phyloP scores from a whole-genome alignment of 2,888 invertebrate species.

The Nemotelus nigrinus region DNA sequence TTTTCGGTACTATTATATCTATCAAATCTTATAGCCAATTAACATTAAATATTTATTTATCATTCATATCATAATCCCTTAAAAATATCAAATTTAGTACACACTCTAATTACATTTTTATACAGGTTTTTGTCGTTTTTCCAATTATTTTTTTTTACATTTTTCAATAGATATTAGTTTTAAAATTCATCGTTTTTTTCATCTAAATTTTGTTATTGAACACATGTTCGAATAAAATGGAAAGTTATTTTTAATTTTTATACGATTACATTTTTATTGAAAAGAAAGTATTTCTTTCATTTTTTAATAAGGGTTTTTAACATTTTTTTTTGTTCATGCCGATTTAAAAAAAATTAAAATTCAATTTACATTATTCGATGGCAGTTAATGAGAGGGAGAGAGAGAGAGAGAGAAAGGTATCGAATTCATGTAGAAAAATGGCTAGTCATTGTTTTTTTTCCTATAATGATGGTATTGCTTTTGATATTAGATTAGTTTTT shows the following conservation, averaged over 20 bases:
- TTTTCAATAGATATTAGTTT: slow-evolving; percentile 17
- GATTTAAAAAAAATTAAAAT: slow-evolving; percentile 13
- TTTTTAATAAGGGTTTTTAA: not conserved
- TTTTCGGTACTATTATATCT: slow-evolving; percentile 1
- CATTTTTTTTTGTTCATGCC: slow-evolving; percentile 27
- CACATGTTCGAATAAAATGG: slow-evolving; percentile 25
- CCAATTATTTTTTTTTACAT: not conserved
- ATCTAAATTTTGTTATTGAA: slow-evolving; percentile 14
- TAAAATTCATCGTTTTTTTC: not conserved
- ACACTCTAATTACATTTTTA: slow-evolving; percentile 26
- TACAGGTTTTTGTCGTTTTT: slow-evolving; percentile 18
- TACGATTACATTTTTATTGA: not conserved
- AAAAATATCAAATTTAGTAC: slow-evolving; percentile 5
- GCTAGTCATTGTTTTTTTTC: slow-evolving; percentile 16
- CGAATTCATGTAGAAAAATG: slow-evolving; percentile 3
- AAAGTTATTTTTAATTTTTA: slow-evolving; percentile 13
- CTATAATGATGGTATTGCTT: slow-evolving; percentile 29
- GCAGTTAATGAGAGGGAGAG: slow-evolving; percentile 36
- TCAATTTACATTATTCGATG: slow-evolving; percentile 28
- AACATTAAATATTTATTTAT: not conserved
- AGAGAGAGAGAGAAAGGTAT: too few species aligned
- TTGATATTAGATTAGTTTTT: too few species aligned
- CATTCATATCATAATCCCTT: slow-evolving; percentile 26
- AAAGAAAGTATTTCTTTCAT: not conserved
- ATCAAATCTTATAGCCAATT: not conserved